Conservation (phyloP, 2,888 invertebrate species). For the Chymomyza amoena region DNA sequence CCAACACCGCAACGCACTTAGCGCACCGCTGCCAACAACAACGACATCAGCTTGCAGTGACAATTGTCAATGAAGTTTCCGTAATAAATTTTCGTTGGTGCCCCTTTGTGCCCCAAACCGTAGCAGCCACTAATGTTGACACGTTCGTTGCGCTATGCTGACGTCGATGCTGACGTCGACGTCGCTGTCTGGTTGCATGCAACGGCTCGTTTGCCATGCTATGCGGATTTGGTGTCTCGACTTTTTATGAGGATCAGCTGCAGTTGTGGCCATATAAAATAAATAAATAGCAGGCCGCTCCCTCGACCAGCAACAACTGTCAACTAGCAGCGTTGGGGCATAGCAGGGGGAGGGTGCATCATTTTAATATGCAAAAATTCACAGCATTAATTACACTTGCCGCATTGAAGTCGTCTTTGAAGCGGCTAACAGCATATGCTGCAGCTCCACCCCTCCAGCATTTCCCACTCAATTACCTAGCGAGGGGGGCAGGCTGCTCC, state of each 20-base stretch:
- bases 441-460: constrained; percentile 37
- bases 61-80: constrained; percentile 76
- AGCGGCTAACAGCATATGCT: constrained; percentile 62
- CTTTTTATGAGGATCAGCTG: constrained; percentile 73
- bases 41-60: constrained; percentile 72
- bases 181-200: constrained; percentile 22
- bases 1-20: constrained; percentile 69
- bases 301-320: constrained; percentile 14
- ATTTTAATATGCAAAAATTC: constrained; percentile 68
- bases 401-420: constrained; percentile 63
- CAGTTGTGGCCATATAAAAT: constrained; percentile 68
- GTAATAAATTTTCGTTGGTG: constrained; percentile 73
- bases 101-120: constrained; percentile 18
- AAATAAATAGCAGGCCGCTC: constrained; percentile 41
- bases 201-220: constrained; percentile 21
- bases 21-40: background rate
- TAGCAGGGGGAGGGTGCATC: constrained; percentile 18
- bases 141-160: constrained; percentile 27
- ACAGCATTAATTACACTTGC: constrained; percentile 72
- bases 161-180: constrained; percentile 20
- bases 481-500: constrained; percentile 17
- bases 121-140: constrained; percentile 53
- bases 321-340: background rate
- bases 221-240: constrained; percentile 44
- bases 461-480: constrained; percentile 70